Conservation (phyloP, 2,888 invertebrate species). For the Xanthia togata region DNA sequence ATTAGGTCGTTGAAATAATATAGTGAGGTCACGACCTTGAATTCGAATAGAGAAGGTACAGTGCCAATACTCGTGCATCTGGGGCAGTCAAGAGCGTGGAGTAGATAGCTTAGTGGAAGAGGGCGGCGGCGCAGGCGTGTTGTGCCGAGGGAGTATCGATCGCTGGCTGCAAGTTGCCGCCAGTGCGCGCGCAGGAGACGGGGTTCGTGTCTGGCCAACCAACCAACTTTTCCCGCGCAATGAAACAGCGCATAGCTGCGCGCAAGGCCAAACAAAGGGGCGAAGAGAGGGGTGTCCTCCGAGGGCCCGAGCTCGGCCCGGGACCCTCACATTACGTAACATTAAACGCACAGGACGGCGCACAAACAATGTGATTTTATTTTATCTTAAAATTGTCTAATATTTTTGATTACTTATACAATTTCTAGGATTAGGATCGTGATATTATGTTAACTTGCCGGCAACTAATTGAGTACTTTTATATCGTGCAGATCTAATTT, state of each 20-base stretch:
- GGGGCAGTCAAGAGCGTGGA: constrained; percentile 72
- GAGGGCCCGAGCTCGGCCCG: constrained; percentile 78
- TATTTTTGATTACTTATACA: constrained; percentile 87
- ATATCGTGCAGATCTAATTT: constrained; percentile 33
- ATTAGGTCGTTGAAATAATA: constrained; percentile 8
- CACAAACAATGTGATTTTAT: constrained; percentile 91
- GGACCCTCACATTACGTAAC: constrained; percentile 89
- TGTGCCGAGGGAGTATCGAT: constrained; percentile 67
- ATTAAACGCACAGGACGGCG: constrained; percentile 90
- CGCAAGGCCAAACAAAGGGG: constrained; percentile 72
- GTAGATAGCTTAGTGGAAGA: constrained; percentile 65
- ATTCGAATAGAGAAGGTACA: constrained; percentile 69
- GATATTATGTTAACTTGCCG: constrained; percentile 86
- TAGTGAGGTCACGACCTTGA: constrained; percentile 74
- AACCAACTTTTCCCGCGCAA: constrained; percentile 72
- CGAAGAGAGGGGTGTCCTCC: constrained; percentile 71
- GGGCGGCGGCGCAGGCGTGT: constrained; percentile 68
- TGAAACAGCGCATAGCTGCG: constrained; percentile 63
- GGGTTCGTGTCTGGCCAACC: constrained; percentile 29
- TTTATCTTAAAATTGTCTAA: constrained; percentile 86
- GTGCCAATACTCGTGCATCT: constrained; percentile 74
- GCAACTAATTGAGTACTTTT: constrained; percentile 78
- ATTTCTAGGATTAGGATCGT: constrained; percentile 87
- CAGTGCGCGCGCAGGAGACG: constrained; percentile 56
- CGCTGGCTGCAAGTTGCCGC: constrained; percentile 46